These are phyloP conservation scores for Takifugu rubripes DNA, from an alignment of 2,797 vertebrate species.

Conservation along the genomic window DNA sequence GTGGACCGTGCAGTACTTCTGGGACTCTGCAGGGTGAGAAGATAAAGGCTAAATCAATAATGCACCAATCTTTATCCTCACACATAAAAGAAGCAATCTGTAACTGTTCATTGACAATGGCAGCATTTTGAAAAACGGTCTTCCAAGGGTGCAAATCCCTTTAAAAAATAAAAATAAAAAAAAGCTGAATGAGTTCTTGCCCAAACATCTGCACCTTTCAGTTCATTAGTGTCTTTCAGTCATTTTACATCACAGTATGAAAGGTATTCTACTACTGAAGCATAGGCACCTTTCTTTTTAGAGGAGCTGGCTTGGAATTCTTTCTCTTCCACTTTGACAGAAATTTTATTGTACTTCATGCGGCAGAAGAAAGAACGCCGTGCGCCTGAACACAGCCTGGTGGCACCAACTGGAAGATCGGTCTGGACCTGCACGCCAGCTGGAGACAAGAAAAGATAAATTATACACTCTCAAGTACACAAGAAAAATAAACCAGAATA, in stretches of 20 bases:
- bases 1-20: slow-evolving; percentile 90
- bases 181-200: no score
- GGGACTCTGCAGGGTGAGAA: slow-evolving; percentile 75
- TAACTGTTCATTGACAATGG: no score
- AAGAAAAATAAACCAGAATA: neutral
- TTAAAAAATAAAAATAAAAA: no score
- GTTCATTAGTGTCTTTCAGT: no score
- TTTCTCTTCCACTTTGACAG: slow-evolving; percentile 82
- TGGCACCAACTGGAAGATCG: slow-evolving; percentile 78
- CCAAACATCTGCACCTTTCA: no score
- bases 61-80: no score
- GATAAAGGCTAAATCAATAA: no score
- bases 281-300: slow-evolving; percentile 86
- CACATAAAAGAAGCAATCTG: no score
- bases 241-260: neutral
- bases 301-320: slow-evolving; percentile 76
- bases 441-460: slow-evolving; percentile 41
- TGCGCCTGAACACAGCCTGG: slow-evolving; percentile 83
- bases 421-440: slow-evolving; percentile 87
- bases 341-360: slow-evolving; percentile 84
- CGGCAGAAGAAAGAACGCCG: slow-evolving; percentile 94
- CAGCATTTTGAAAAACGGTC: no score
- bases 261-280: neutral
- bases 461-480: neutral
- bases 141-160: no score